Conservation (phyloP, 92 coral and sea anemone species). For the Umimayanthus chanpuru region DNA sequence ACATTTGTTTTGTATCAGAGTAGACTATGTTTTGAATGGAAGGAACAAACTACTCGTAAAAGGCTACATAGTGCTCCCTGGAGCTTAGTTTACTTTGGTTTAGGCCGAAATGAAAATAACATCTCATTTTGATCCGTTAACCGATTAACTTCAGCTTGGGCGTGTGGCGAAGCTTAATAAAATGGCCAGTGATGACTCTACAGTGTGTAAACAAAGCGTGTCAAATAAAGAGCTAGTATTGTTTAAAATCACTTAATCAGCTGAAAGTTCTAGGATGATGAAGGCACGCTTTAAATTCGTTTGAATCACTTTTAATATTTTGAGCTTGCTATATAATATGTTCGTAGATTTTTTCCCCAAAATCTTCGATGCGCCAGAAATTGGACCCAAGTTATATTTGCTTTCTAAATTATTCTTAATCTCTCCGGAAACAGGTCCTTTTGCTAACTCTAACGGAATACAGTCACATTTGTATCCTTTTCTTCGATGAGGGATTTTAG, state of each 20-base stretch:
- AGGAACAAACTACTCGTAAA: conserved; percentile 49
- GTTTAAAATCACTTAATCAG: conserved; percentile 46
- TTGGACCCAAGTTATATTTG: conserved; percentile 53
- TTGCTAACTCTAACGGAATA: conserved; percentile 65
- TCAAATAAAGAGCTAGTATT: conserved; percentile 47
- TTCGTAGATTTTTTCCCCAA: background rate
- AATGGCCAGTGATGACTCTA: conserved; percentile 51
- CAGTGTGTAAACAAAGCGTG: conserved; percentile 53
- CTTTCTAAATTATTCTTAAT: conserved; percentile 70
- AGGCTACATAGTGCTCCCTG: conserved; percentile 45
- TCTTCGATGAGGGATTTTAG: conserved; percentile 52
- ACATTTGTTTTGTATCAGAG: conserved; percentile 50
- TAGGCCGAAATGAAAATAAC: conserved; percentile 43
- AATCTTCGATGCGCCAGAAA: conserved; percentile 12
- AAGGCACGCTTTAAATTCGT: conserved; percentile 27
- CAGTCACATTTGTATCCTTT: conserved; percentile 48
- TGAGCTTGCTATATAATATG: background rate
- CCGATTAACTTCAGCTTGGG: conserved; percentile 45
- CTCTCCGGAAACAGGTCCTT: conserved; percentile 77
- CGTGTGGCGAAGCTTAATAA: conserved; percentile 57
- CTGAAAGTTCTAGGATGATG: conserved; percentile 23
- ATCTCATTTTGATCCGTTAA: conserved; percentile 34
- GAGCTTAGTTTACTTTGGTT: conserved; percentile 47
- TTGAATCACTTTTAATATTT: conserved; percentile 19
- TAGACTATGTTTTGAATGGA: conserved; percentile 42